Evolutionary conservation across 2,888 invertebrate species (phyloP).

Genomic region (Bursaphelenchus okinawaensis): DNA sequence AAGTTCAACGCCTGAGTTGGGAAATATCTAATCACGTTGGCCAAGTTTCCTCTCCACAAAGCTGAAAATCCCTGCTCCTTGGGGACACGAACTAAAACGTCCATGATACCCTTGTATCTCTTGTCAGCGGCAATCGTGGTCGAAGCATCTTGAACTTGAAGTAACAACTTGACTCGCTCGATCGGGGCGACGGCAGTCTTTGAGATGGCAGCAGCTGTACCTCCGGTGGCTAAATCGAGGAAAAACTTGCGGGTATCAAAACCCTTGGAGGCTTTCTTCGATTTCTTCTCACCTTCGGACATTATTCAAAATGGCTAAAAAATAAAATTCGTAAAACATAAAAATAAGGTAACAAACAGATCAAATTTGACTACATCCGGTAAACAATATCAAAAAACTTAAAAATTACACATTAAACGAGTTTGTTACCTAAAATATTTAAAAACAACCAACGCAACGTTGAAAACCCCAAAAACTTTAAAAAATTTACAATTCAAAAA

Average conservation of each 20-base stretch:
- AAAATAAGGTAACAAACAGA: not conserved
- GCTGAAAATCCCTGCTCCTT: slow-evolving; percentile 58
- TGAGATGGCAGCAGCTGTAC: slow-evolving; percentile 72
- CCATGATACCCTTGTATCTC: slow-evolving; percentile 53
- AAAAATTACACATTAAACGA: no score
- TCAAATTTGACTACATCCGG: no score
- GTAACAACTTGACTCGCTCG: slow-evolving; percentile 83
- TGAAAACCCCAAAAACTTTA: no score
- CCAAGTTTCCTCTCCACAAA: slow-evolving; percentile 60
- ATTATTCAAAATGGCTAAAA: not conserved
- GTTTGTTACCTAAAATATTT: no score
- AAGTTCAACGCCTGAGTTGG: slow-evolving; percentile 90
- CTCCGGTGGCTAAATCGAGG: slow-evolving; percentile 36
- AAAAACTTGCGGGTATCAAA: slow-evolving; percentile 35
- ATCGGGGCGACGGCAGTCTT: slow-evolving; percentile 91
- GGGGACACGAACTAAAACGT: slow-evolving; percentile 55
- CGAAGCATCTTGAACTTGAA: slow-evolving; percentile 61
- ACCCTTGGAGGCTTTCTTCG: slow-evolving; percentile 17
- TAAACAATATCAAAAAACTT: no score
- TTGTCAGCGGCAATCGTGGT: slow-evolving; percentile 46
- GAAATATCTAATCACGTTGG: slow-evolving; percentile 67
- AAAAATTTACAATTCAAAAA: no score
- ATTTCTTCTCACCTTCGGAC: not conserved
- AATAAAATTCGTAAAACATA: no score
- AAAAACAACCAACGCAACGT: no score